phyloP scores from a whole-genome alignment of 53 echinoderm and acorn worm genomes.

The Luidia sarsii region DNA sequence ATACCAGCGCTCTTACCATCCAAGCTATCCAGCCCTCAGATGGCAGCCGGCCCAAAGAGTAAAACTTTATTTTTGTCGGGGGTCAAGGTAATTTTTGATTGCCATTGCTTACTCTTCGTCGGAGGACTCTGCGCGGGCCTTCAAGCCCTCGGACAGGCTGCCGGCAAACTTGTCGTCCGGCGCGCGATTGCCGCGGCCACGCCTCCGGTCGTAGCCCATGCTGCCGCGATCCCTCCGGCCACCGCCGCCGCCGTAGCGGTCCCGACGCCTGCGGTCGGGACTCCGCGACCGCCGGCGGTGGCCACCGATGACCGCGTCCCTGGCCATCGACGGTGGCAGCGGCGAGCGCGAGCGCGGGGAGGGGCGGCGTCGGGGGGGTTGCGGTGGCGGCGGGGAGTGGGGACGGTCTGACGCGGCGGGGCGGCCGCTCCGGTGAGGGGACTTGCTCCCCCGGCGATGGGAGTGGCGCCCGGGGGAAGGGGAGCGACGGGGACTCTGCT shows the following conservation, averaged over 20 bases:
- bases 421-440: slow-evolving; percentile 23
- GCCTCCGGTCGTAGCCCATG: not conserved
- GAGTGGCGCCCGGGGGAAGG: slow-evolving; percentile 20
- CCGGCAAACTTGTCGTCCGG: slow-evolving; percentile 94
- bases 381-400: slow-evolving; percentile 7
- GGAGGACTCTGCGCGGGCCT: slow-evolving; percentile 62
- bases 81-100: too few relatives aligned
- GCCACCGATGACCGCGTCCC: slow-evolving; percentile 21
- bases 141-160: slow-evolving; percentile 89
- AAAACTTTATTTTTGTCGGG: too few relatives aligned
- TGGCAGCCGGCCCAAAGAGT: too few relatives aligned
- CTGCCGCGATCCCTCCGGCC: not conserved
- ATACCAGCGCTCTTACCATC: too few relatives aligned
- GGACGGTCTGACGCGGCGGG: slow-evolving; percentile 1
- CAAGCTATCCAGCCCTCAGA: too few relatives aligned
- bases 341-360: slow-evolving; percentile 38
- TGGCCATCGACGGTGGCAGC: not conserved
- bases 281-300: slow-evolving; percentile 35
- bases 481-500: slow-evolving; percentile 50
- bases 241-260: not conserved
- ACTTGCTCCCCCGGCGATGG: slow-evolving; percentile 29
- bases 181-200: slow-evolving; percentile 56
- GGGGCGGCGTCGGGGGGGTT: slow-evolving; percentile 1
- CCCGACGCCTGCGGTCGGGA: slow-evolving; percentile 12
- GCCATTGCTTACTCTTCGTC: slow-evolving; percentile 97